Conservation (phyloP, 2,797 vertebrate species). For the Sylvilagus floridanus region DNA sequence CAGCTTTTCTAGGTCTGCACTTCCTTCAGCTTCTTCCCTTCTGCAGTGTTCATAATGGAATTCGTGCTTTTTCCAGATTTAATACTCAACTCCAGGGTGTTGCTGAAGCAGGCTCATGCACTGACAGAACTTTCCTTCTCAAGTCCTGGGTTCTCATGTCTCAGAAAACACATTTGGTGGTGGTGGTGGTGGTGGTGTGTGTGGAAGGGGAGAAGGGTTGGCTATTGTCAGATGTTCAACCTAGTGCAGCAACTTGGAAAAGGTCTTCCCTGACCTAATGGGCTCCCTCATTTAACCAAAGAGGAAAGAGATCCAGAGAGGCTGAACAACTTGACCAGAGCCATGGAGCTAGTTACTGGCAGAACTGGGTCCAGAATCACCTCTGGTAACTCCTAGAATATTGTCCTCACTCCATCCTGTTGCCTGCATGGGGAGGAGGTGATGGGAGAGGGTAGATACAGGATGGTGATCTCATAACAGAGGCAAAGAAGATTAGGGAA, state of each 20-base stretch:
- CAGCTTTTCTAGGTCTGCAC: neutral
- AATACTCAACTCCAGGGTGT: neutral
- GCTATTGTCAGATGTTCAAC: neutral
- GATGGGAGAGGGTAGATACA: neutral
- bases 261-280: neutral
- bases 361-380: neutral
- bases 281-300: neutral
- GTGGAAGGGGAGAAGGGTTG: fast-evolving
- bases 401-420: neutral
- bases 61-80: neutral
- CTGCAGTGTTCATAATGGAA: conserved; percentile 38
- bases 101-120: neutral
- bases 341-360: neutral
- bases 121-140: neutral
- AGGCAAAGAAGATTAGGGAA: neutral
- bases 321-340: neutral
- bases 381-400: neutral
- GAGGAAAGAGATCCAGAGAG: neutral
- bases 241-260: neutral
- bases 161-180: conserved; percentile 16
- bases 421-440: neutral
- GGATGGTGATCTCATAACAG: neutral
- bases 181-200: neutral
- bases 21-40: neutral
- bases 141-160: neutral